Evolutionary conservation across 2,888 invertebrate genomes (phyloP), one percentile per base, ranked within the genome.

Genomic region (Osmoderma eremita): DNA sequence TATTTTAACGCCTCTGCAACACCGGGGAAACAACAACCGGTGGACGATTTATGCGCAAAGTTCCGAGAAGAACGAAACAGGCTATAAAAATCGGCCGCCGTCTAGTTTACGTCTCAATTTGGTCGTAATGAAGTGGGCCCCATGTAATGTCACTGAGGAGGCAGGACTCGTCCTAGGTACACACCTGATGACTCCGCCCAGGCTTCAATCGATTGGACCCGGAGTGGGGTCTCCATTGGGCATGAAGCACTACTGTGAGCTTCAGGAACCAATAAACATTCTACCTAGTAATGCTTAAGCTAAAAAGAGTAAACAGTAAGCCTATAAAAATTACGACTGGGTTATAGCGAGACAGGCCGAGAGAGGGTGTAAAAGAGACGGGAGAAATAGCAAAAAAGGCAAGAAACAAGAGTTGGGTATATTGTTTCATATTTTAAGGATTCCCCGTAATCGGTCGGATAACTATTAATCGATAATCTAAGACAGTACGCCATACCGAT

Each of bases 81-180:
- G 58, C 62, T 62, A 62, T 68, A 74, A 74, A 70, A 75, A 75
- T 71, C 72, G 69, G 71, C 70, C 42, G 72, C 70, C 50, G 62
- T 53, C 71, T 74, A 74, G 75, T 75, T 75, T 76, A 77, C 73
- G 73, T 75, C 73, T 75, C 73, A 75, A 75, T 76, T 76, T 75
- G 71, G 74, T 72, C 65, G 68, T 75, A 75, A 76, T 74, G 73
- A 75, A 74, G 65, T 69, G 66, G 69, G 48, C 70, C 65, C 54
- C 51, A 63, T 53, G 67, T 61, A 67, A 67, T 67, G 58, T 64
- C 68, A 68, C 45, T 56, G 65, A 38, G 45, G 48, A 54, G 56
- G 69, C 70, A 54, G 70, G 65, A 62, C 50, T 53, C 56, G 38
- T 64, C 48, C 41, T 53, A 62, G 56, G 36, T 49, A 58, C 67